Percentiles rank a stretch among this genome's conserved stretches.
These are phyloP conservation scores for Cotesia typhae DNA, from an alignment of 1,140 invertebrate species.

Conservation along the genomic window DNA sequence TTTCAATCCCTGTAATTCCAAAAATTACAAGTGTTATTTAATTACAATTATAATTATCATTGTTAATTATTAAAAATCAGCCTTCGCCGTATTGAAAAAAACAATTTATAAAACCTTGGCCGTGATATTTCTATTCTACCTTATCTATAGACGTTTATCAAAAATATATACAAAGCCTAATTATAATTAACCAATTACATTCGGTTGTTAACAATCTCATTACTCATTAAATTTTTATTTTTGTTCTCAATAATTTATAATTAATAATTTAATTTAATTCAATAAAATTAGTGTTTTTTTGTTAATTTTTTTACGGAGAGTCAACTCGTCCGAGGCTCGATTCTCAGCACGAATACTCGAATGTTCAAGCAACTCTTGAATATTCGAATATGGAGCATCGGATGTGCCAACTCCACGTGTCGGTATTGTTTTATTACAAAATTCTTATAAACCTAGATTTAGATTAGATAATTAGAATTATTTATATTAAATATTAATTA, in stretches of 20 bases:
- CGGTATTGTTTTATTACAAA: slow-evolving; percentile 9
- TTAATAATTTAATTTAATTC: neutral
- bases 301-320: slow-evolving; percentile 39
- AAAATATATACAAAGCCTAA: slow-evolving; percentile 54
- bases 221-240: slow-evolving; percentile 1
- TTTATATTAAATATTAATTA: no score
- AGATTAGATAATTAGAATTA: no score
- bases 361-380: slow-evolving; percentile 63
- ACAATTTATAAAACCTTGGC: neutral
- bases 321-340: slow-evolving; percentile 53
- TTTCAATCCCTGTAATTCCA: neutral
- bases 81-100: no score
- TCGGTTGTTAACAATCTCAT: slow-evolving; percentile 19
- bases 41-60: no score
- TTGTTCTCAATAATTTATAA: neutral
- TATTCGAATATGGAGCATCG: slow-evolving; percentile 61
- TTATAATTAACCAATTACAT: slow-evolving; percentile 35
- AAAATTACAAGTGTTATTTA: neutral
- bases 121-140: neutral
- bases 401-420: slow-evolving; percentile 36
- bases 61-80: no score
- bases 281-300: slow-evolving; percentile 30
- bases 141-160: slow-evolving; percentile 54
- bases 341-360: slow-evolving; percentile 63
- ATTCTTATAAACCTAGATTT: neutral